Percentiles rank a stretch among this genome's conserved stretches.
phyloP scores from a whole-genome alignment of 2,113 vertebrate genomes.

The Scomber scombrus region DNA sequence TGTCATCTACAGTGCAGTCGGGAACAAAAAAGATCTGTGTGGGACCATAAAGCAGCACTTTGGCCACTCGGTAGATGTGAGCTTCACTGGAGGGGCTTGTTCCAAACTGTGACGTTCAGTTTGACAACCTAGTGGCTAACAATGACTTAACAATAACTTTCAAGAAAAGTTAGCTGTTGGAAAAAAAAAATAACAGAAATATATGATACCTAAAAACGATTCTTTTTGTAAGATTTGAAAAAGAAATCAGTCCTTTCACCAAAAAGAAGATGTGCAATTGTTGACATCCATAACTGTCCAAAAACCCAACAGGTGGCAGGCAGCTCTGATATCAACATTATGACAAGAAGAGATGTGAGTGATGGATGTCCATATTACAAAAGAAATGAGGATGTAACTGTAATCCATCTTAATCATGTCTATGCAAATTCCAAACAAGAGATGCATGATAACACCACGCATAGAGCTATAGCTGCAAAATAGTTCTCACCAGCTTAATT shows the following conservation, averaged over 20 bases:
- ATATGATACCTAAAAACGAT: not conserved
- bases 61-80: not conserved
- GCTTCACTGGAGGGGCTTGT: not conserved
- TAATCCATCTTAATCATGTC: constrained; percentile 58
- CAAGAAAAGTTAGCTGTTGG: not conserved
- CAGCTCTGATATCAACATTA: constrained; percentile 12
- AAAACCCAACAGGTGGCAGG: constrained; percentile 1
- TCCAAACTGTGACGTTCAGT: not conserved
- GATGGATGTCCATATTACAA: constrained; percentile 29
- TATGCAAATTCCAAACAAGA: constrained; percentile 39
- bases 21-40: constrained; percentile 20
- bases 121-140: constrained; percentile 6
- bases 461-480: constrained; percentile 28
- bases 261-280: not conserved
- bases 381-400: constrained; percentile 15
- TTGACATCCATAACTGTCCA: constrained; percentile 3
- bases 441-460: constrained; percentile 31
- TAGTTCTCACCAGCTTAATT: constrained; percentile 12
- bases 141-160: constrained; percentile 16
- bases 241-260: too few relatives aligned
- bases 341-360: constrained; percentile 33
- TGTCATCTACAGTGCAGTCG: constrained; percentile 23
- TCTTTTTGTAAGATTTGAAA: too few relatives aligned
- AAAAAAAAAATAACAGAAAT: not conserved
- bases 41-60: constrained; percentile 36